Evolutionary conservation across 2,797 vertebrate species (phyloP).

Genomic region (Ptychadena robeensis): DNA sequence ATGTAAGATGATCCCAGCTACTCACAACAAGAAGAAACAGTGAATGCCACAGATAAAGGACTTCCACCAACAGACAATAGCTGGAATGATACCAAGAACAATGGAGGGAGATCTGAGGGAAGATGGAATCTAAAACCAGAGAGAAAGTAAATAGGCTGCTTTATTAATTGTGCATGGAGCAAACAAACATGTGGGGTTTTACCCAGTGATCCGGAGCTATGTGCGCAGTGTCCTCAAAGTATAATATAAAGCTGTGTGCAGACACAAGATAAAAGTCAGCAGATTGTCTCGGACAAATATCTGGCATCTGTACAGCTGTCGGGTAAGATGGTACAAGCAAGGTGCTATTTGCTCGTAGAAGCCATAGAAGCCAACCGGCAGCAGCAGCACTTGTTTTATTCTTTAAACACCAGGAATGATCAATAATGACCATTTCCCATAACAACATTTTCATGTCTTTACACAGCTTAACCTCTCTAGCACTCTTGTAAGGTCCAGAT

Average conservation of each 20-base stretch:
- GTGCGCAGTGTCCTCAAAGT: not conserved
- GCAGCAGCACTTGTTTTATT: too few relatives aligned
- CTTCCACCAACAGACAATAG: slow-evolving; percentile 40
- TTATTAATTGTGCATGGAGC: slow-evolving; percentile 1
- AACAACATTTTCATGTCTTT: too few relatives aligned
- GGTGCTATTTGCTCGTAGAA: too few relatives aligned
- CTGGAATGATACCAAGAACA: slow-evolving; percentile 22
- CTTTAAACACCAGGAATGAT: too few relatives aligned
- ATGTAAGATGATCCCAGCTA: slow-evolving; percentile 1
- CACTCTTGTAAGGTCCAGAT: too few relatives aligned
- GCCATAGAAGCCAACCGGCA: too few relatives aligned
- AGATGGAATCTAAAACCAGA: not conserved
- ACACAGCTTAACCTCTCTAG: too few relatives aligned
- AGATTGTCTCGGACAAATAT: not conserved
- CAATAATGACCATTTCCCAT: too few relatives aligned
- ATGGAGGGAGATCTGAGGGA: slow-evolving; percentile 39
- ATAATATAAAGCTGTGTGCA: too few relatives aligned
- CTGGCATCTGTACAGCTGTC: not conserved
- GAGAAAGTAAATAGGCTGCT: slow-evolving; percentile 24
- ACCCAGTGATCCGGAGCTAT: too few relatives aligned
- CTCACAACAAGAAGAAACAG: not conserved
- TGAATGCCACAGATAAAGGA: slow-evolving; percentile 23
- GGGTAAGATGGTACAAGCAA: not conserved
- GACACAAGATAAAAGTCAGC: not conserved
- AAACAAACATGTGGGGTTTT: not conserved